phyloP scores from a whole-genome alignment of 2,888 invertebrate genomes.

The Mimachlamys varia region DNA sequence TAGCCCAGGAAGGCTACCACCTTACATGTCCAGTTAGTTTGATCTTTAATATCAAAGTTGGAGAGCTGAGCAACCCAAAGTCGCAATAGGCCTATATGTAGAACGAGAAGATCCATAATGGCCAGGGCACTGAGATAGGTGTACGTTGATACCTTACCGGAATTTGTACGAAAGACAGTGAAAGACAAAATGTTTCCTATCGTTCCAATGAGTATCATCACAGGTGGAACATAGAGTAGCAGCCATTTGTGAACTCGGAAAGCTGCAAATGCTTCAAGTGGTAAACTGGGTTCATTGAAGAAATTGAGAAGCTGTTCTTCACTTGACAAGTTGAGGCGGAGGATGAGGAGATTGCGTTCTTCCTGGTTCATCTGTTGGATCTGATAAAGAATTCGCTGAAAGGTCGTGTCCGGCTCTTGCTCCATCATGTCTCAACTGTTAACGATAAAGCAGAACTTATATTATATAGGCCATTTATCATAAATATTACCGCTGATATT shows the following conservation, averaged over 20 bases:
- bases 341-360: neutral
- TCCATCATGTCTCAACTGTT: neutral
- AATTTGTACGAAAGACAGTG: slow-evolving; percentile 72
- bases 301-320: neutral
- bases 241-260: slow-evolving; percentile 64
- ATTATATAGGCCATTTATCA: too few relatives aligned
- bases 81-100: slow-evolving; percentile 74
- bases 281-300: neutral
- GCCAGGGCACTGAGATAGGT: slow-evolving; percentile 76
- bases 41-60: slow-evolving; percentile 65
- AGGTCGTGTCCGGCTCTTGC: neutral
- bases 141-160: slow-evolving; percentile 76
- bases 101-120: slow-evolving; percentile 76
- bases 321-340: neutral
- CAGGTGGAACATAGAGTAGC: slow-evolving; percentile 72
- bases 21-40: slow-evolving; percentile 75
- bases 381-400: neutral
- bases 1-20: slow-evolving; percentile 70
- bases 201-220: slow-evolving; percentile 76
- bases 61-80: slow-evolving; percentile 77
- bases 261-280: neutral
- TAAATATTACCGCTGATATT: too few relatives aligned
- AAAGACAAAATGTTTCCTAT: slow-evolving; percentile 78
- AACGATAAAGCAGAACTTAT: neutral
- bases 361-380: slow-evolving; percentile 11